Evolutionary conservation across 2,113 vertebrate genomes (phyloP).

Genomic region (Gallinago jamesoni): DNA sequence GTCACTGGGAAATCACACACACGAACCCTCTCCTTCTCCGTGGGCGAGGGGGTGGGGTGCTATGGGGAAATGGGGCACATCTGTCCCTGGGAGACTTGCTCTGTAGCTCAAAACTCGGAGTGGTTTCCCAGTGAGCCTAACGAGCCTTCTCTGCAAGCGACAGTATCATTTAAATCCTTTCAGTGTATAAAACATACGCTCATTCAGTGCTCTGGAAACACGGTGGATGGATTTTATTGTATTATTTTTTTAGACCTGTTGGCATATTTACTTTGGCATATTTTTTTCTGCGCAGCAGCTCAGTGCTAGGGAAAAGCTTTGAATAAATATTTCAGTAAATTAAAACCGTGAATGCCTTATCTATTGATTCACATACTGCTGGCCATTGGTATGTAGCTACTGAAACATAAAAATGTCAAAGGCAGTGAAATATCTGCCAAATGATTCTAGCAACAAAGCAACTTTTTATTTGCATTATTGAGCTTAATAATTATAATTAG

Average conservation of each 20-base stretch:
- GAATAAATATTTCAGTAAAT: background rate
- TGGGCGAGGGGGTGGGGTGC: rapidly evolving
- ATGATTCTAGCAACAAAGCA: background rate
- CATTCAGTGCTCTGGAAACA: background rate
- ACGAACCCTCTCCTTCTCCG: rapidly evolving
- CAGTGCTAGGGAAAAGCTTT: background rate
- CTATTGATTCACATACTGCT: background rate
- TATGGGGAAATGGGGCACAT: background rate
- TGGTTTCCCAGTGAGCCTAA: background rate
- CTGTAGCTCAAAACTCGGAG: background rate
- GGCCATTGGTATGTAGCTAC: background rate
- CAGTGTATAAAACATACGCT: background rate
- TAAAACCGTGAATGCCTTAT: background rate
- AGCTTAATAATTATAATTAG: background rate
- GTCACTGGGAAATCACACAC: background rate
- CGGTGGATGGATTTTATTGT: background rate
- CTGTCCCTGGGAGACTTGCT: background rate
- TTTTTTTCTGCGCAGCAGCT: background rate
- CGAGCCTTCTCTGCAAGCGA: background rate
- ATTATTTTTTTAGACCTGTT: background rate
- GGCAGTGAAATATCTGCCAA: background rate
- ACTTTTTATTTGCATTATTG: background rate
- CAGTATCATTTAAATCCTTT: background rate
- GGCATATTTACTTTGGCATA: background rate
- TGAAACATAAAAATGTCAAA: background rate